These are phyloP conservation scores for Sisyra terminalis DNA, from an alignment of 2,888 invertebrate species.

Conservation along the genomic window DNA sequence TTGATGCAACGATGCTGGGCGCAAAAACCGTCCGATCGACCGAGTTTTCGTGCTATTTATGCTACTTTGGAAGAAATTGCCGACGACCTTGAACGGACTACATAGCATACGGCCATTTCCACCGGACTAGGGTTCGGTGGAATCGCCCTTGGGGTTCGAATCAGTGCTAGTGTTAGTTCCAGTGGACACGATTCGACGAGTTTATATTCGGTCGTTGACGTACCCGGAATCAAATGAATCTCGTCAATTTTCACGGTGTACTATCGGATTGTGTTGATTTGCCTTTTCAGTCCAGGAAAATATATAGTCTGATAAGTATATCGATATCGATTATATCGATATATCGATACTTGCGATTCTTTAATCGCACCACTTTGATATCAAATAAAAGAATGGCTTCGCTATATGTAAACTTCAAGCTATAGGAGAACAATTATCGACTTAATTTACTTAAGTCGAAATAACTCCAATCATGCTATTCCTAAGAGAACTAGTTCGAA, in stretches of 20 bases:
- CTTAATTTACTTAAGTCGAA: no score
- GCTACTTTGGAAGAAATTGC: constrained; percentile 58
- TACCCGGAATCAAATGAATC: constrained; percentile 6
- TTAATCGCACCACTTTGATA: no score
- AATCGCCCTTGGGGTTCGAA: constrained; percentile 3
- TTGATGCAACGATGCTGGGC: constrained; percentile 92
- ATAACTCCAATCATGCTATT: no score
- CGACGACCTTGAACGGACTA: constrained; percentile 21
- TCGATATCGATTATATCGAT: no score
- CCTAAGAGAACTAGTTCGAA: no score
- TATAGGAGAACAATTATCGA: no score
- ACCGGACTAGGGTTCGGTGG: constrained; percentile 1
- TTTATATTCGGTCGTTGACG: constrained; percentile 7
- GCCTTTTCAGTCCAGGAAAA: no score
- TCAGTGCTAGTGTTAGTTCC: constrained; percentile 6
- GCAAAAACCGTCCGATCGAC: constrained; percentile 67
- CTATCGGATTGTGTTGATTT: background rate
- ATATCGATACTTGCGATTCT: no score
- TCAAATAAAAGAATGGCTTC: no score
- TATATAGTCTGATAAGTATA: no score
- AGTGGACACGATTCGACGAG: constrained; percentile 6
- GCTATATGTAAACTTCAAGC: no score
- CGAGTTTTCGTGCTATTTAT: constrained; percentile 68
- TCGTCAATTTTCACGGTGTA: background rate
- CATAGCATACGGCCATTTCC: constrained; percentile 7